Conservation (phyloP, 2,888 invertebrate genomes). For the Parelbella ahira region DNA sequence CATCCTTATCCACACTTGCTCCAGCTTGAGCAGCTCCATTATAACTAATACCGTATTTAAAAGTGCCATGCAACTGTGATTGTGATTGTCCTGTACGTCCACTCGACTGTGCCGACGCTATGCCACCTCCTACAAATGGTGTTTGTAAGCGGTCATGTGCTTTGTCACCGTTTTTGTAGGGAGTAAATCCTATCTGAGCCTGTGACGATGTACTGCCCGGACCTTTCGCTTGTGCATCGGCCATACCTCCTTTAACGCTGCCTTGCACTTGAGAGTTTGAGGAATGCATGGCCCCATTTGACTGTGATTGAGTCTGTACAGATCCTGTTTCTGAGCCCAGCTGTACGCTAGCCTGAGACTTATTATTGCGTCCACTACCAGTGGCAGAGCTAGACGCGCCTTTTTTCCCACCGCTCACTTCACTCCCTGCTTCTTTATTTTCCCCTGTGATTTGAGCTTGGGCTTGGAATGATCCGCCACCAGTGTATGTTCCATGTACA, state of each 20-base stretch:
- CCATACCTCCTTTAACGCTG: constrained; percentile 89
- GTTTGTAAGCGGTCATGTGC: constrained; percentile 64
- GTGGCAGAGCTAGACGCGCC: constrained; percentile 89
- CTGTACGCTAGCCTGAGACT: constrained; percentile 89
- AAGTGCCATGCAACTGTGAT: constrained; percentile 90
- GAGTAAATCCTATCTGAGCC: constrained; percentile 93
- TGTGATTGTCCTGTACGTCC: constrained; percentile 88
- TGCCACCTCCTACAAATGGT: constrained; percentile 87
- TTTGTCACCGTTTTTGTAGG: constrained; percentile 83
- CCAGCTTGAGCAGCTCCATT: constrained; percentile 91
- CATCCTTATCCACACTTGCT: constrained; percentile 83
- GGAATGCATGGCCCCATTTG: constrained; percentile 87
- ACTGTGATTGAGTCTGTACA: constrained; percentile 87
- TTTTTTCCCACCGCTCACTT: constrained; percentile 86
- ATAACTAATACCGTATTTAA: constrained; percentile 87
- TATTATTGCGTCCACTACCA: constrained; percentile 86
- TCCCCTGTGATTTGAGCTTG: constrained; percentile 89
- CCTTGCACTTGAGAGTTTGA: constrained; percentile 90
- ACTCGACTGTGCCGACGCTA: constrained; percentile 89
- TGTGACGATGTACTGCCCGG: constrained; percentile 92
- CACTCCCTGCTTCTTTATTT: constrained; percentile 85
- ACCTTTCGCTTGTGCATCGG: constrained; percentile 92
- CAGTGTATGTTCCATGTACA: constrained; percentile 89
- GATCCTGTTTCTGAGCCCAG: constrained; percentile 88
- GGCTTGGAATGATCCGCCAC: constrained; percentile 89